Evolutionary conservation across 2,113 vertebrate genomes (phyloP).

Genomic region (Lophotis ruficrista): DNA sequence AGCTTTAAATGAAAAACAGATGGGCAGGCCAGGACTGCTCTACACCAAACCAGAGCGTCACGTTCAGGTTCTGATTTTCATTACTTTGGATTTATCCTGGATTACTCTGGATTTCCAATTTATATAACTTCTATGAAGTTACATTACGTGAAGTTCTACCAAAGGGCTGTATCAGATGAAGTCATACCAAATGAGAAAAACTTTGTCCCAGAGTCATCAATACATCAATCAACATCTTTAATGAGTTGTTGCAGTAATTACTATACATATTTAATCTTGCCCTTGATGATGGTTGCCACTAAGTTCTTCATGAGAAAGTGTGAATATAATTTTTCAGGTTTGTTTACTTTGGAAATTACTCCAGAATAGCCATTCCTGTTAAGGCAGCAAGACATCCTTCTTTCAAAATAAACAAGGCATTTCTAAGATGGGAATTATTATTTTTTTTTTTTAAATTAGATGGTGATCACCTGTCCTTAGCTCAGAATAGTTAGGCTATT

Average conservation of each 20-base stretch:
- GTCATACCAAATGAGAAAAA: not conserved
- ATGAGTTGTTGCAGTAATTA: not conserved
- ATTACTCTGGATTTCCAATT: not conserved
- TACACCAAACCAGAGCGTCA: not conserved
- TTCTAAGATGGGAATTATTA: not conserved
- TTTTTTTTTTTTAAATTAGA: not conserved
- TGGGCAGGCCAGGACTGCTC: not conserved
- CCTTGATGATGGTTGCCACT: not conserved
- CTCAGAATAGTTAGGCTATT: not conserved
- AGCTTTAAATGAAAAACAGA: not conserved
- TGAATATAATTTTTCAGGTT: not conserved
- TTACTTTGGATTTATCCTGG: not conserved
- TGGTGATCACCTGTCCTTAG: fast-evolving
- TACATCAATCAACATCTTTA: not conserved
- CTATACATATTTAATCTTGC: not conserved
- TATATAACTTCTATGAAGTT: not conserved
- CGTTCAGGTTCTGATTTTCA: not conserved
- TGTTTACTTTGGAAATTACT: not conserved
- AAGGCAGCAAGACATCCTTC: not conserved
- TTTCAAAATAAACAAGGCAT: not conserved
- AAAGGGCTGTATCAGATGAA: not conserved
- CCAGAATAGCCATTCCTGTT: not conserved
- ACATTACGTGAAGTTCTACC: not conserved
- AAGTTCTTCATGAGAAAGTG: not conserved
- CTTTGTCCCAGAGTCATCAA: not conserved